These are phyloP conservation scores for Protula sp. DNA, from an alignment of 2,888 invertebrate species.

Conservation along the genomic window DNA sequence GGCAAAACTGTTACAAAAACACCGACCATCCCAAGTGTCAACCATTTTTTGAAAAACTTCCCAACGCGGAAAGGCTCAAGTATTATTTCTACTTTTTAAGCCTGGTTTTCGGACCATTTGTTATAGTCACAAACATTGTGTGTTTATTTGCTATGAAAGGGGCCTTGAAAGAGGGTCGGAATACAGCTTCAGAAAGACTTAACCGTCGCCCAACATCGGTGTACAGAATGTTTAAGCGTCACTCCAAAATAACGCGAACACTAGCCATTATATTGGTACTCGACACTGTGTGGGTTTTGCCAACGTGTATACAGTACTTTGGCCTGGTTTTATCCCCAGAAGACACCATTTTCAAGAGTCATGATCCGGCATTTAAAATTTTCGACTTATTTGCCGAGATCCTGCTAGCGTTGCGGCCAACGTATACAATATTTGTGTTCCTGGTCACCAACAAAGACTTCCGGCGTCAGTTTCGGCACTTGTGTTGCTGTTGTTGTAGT, in stretches of 20 bases:
- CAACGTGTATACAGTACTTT: conserved; percentile 6
- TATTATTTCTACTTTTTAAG: conserved; percentile 6
- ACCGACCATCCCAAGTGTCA: not conserved
- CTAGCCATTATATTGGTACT: conserved; percentile 10
- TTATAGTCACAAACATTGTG: conserved; percentile 6
- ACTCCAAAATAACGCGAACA: conserved; percentile 3
- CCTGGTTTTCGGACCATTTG: conserved; percentile 8
- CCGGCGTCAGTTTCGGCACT: not conserved
- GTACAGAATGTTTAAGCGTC: too few species aligned
- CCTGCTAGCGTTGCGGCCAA: conserved; percentile 3
- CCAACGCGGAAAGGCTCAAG: not conserved
- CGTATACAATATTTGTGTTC: conserved; percentile 7
- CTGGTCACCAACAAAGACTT: conserved; percentile 2
- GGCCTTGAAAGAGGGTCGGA: not conserved
- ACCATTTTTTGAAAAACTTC: not conserved
- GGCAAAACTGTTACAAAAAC: conserved; percentile 11
- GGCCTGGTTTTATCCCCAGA: conserved; percentile 7
- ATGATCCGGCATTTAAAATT: not conserved
- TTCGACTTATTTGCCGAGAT: conserved; percentile 16
- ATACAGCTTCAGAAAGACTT: not conserved
- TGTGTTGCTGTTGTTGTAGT: not conserved
- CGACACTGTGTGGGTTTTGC: conserved; percentile 11
- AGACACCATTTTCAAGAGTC: conserved; percentile 5
- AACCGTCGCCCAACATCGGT: not conserved
- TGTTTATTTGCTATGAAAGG: conserved; percentile 8